A percentile compares a stretch with the other conserved stretches of the same genome.
Conservation (phyloP, 2,113 vertebrate species). For the Stictonetta naevosa region DNA sequence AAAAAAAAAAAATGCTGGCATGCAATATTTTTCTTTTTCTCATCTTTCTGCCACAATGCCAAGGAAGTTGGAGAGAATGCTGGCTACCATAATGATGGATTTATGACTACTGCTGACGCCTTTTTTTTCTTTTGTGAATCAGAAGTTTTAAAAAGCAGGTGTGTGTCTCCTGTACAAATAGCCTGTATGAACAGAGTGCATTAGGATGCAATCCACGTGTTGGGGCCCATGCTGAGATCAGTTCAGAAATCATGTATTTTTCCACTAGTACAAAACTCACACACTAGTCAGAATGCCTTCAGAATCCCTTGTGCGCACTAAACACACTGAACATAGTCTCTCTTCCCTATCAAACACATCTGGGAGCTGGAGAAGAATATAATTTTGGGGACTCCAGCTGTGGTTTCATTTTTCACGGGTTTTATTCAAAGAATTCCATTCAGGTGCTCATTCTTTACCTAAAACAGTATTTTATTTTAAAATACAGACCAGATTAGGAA, state of each 20-base stretch:
- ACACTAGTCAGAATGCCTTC: not conserved
- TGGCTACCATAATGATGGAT: slow-evolving; percentile 4
- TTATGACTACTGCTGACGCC: not conserved
- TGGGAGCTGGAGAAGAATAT: not conserved
- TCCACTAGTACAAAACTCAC: not conserved
- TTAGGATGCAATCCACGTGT: not conserved
- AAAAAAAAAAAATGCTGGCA: not conserved
- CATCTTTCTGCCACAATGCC: not conserved
- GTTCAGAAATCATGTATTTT: not conserved
- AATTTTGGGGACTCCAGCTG: not conserved
- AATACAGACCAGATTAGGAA: not conserved
- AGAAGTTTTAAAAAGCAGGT: not conserved
- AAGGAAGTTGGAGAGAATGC: not conserved
- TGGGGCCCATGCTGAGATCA: not conserved
- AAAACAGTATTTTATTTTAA: not conserved
- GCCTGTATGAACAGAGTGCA: not conserved
- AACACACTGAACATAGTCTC: not conserved
- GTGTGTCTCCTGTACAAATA: not conserved
- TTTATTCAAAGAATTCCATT: not conserved
- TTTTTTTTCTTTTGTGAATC: slow-evolving; percentile 17
- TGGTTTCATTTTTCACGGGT: not conserved
- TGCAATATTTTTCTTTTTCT: not conserved
- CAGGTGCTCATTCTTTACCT: not conserved
- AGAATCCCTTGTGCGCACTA: not conserved
- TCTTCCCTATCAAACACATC: not conserved